Evolutionary conservation across 2,888 invertebrate species (phyloP).

Genomic region (Steinernema hermaphroditum): DNA sequence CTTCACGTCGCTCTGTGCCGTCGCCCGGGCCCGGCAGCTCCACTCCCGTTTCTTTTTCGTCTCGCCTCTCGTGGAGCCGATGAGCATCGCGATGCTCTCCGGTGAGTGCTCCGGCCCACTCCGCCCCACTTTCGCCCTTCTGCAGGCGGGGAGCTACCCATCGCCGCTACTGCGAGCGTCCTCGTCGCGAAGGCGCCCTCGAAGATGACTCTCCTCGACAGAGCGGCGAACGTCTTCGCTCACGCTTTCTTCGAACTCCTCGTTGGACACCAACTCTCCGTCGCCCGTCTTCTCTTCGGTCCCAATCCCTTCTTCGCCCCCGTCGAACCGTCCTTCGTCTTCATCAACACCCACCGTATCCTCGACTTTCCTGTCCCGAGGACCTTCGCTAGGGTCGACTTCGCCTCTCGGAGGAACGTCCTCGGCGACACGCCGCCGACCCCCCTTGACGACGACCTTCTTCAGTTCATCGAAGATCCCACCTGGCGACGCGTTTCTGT

Average conservation of each 20-base stretch:
- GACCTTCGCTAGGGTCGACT: conserved; percentile 8
- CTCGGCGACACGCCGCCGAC: not conserved
- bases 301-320: not conserved
- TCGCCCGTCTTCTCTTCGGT: not conserved
- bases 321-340: not conserved
- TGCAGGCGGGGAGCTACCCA: not conserved
- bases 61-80: not conserved
- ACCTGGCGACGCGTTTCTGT: not conserved
- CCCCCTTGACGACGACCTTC: conserved; percentile 1
- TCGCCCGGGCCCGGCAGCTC: not conserved
- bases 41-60: not conserved
- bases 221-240: not conserved
- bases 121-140: no score
- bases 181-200: not conserved
- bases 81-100: not conserved
- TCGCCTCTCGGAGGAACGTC: not conserved
- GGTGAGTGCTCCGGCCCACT: not conserved
- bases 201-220: not conserved
- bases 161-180: not conserved
- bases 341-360: not conserved
- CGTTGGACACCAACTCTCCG: not conserved
- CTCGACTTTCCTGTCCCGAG: not conserved
- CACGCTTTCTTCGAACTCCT: not conserved
- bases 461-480: not conserved
- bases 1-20: not conserved